Base-by-base conservation (phyloP, 2,113 vertebrate species). In the Ellobius talpinus region DNA sequence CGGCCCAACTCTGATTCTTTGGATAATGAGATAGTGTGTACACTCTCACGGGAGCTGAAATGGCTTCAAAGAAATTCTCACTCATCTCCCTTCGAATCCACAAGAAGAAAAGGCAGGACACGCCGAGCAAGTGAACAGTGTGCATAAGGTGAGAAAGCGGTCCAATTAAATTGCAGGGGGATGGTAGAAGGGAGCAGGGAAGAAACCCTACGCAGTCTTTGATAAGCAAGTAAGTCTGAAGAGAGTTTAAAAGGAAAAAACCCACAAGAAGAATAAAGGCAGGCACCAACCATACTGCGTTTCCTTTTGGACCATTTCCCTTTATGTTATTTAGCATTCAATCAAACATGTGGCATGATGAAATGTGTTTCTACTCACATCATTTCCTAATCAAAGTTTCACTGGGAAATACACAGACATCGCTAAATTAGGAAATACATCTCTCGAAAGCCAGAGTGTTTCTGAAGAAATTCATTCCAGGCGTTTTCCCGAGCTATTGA, bases 51-150 rank as follows among this genome's bases (percentile, higher is more conserved):
- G 94, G 90, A 94, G 12, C 70, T 73, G 79, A 94, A 95, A 90
- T 0, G 0, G 92, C 92, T 96, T 97, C 97, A 97, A 96, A 96
- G 90, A 96, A 85, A 42, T 73, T 85, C 95, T 97, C 55, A 42
- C 65, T 55, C 70, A 81, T 85, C 89, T 91, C 85, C 47, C 50
- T 89, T 87, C 3, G 0, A 84, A 96, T 88, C 91, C 87, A 68
- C 42, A 78, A 24, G 63, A 85, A 92, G 85, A 90, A 70, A 87
- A 89, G 65, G 12, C 26, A 88, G 84, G 63, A 14, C 55, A 26
- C 17, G 47, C 36, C 3, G 68, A 95, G 81, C n/a, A 31, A 91
- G 55, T 8, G 55, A 95, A 81, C 3, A 36, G 74, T 10, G 58
- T 87, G 16, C 17, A 4, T 36, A 47, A 73, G 92, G 84, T 91